Base-by-base conservation (phyloP, 2,113 vertebrate genomes). In the Etheostoma cragini region DNA sequence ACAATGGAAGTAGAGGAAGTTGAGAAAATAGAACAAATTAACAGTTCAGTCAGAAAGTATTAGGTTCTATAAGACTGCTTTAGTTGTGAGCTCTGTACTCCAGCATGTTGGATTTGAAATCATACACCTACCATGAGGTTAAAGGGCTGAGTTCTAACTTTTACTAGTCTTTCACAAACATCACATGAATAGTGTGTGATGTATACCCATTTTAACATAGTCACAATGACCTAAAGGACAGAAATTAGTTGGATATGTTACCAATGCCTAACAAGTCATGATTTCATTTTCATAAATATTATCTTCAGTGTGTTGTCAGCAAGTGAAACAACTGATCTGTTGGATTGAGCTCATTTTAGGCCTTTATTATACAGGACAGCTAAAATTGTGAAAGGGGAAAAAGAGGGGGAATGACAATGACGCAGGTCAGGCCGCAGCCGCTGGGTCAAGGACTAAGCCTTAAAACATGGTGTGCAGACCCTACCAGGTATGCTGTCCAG, bases 21-120 rank as follows among this genome's bases (percentile, higher is more conserved):
- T 62, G 19, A 21, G 24, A 65, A 53, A 24, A 66, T 30, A 66
- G 15, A 52, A 42, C 17, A 63, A 60, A 63, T 60, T 58, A 45
- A 24, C 38, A 12, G 17, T 47, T 60, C 16, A 49, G 15, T 50
- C 69, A 45, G 16, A 45, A 63, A 54, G 14, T 13, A 53, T 70
- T n/a, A 53, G 22, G 24, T 22, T 19, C 35, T 6, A 1, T 8
- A 7, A 57, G 10, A 26, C 54, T 26, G 12, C 11, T 65, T 72
- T 65, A 50, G 45, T 12, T 74, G 21, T 67, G 10, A 8, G 30
- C 3, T 21, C 33, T 26, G 6, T 24, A 45, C 52, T 49, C 24
- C 38, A 58, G 4, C 10, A 15, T 26, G 11, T 19, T 63, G 21
- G 14, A 52, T 66, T 47, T 33, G 6, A 66, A 67, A 68, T 50